Conservation (phyloP, 2,797 vertebrate genomes). For the Clamator glandarius region DNA sequence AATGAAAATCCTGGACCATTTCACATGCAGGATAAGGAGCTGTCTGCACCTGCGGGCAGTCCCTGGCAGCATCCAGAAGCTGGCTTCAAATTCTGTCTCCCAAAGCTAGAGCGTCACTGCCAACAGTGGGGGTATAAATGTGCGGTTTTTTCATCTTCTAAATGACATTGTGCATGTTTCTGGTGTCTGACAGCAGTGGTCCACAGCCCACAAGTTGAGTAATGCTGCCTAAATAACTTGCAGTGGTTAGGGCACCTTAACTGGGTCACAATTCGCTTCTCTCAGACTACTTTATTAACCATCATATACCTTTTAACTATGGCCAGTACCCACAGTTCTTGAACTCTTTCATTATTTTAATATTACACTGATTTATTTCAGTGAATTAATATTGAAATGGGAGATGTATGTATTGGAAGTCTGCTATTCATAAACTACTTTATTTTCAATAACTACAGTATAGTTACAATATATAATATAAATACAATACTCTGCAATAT, state of each 20-base stretch:
- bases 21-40: neutral
- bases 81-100: neutral
- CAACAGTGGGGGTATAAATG: neutral
- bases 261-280: neutral
- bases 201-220: neutral
- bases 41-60: neutral
- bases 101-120: neutral
- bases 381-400: neutral
- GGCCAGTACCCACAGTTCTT: neutral
- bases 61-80: neutral
- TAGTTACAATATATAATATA: neutral
- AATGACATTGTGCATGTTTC: neutral
- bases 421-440: neutral
- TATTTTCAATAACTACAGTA: neutral
- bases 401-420: neutral
- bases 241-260: neutral
- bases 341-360: neutral
- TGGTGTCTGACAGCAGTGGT: neutral
- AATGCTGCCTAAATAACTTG: neutral
- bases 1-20: neutral
- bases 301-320: neutral
- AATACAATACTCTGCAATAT: neutral
- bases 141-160: neutral
- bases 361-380: neutral
- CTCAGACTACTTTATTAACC: neutral